A percentile compares a stretch with the other conserved stretches of the same genome.
phyloP scores from a whole-genome alignment of 2,113 vertebrate genomes.

The Dasyornis broadbenti region DNA sequence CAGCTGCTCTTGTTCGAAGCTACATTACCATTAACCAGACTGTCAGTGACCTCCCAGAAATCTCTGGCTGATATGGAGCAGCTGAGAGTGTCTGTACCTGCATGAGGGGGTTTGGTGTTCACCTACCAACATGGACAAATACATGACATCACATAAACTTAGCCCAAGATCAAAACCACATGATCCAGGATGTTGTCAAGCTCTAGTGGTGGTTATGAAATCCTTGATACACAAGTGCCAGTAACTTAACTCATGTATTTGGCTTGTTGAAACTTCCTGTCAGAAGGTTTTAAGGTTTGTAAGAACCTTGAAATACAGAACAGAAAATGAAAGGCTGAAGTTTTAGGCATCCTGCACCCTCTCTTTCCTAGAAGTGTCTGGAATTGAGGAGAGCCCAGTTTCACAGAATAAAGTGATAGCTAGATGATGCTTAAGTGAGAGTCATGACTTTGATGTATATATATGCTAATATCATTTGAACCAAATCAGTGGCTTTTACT shows the following conservation, averaged over 20 bases:
- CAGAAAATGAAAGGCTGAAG: background rate
- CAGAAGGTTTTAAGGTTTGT: too few species aligned
- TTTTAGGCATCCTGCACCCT: background rate
- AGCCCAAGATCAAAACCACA: background rate
- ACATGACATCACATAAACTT: background rate
- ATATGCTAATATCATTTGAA: background rate
- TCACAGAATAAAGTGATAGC: background rate
- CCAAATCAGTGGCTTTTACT: background rate
- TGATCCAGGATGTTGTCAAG: background rate
- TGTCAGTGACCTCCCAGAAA: background rate
- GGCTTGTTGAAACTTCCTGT: background rate
- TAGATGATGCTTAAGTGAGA: background rate
- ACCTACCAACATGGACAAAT: background rate
- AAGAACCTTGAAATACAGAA: background rate
- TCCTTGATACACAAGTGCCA: background rate
- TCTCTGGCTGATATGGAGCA: background rate
- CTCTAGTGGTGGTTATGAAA: background rate
- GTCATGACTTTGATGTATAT: background rate
- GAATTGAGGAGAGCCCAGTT: background rate
- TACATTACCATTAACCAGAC: background rate
- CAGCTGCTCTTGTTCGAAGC: background rate
- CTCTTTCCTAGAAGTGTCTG: background rate
- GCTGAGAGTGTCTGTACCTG: background rate
- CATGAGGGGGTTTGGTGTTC: background rate
- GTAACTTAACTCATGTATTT: background rate